Evolutionary conservation across 2,113 vertebrate genomes (phyloP).

Genomic region (Pedetes capensis): DNA sequence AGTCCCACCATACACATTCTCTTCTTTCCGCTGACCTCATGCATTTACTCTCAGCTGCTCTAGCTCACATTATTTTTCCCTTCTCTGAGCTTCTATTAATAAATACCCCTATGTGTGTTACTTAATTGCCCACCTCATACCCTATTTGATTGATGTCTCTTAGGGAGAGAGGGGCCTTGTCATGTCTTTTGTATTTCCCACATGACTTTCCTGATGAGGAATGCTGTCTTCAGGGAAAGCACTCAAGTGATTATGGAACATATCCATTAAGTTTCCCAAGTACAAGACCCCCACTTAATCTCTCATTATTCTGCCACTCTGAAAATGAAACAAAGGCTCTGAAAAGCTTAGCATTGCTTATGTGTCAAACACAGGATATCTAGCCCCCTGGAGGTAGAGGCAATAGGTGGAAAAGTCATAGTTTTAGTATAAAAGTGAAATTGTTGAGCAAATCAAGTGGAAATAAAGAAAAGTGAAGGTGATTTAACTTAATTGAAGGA

Average conservation of each 20-base stretch:
- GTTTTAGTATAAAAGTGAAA: constrained; percentile 24
- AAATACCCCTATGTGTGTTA: neutral
- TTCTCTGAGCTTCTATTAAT: neutral
- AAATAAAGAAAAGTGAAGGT: neutral
- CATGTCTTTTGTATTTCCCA: constrained; percentile 12
- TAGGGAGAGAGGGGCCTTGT: neutral
- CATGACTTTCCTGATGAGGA: neutral
- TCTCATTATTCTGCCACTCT: neutral
- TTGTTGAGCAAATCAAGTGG: neutral
- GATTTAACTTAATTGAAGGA: constrained; percentile 1
- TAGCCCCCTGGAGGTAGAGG: neutral
- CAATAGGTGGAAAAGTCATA: neutral
- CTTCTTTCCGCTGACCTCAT: neutral
- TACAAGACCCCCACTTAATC: neutral
- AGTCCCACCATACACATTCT: neutral
- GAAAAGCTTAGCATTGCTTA: neutral
- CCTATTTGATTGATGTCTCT: neutral
- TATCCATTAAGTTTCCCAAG: constrained; percentile 16
- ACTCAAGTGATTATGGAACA: constrained; percentile 33
- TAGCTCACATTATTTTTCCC: neutral
- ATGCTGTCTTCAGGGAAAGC: neutral
- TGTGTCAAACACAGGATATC: neutral
- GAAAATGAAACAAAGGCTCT: neutral
- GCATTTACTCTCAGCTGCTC: neutral
- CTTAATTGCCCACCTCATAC: neutral